Base-by-base conservation (phyloP, 2,888 invertebrate genomes). In the Chromoteleia sp. region DNA sequence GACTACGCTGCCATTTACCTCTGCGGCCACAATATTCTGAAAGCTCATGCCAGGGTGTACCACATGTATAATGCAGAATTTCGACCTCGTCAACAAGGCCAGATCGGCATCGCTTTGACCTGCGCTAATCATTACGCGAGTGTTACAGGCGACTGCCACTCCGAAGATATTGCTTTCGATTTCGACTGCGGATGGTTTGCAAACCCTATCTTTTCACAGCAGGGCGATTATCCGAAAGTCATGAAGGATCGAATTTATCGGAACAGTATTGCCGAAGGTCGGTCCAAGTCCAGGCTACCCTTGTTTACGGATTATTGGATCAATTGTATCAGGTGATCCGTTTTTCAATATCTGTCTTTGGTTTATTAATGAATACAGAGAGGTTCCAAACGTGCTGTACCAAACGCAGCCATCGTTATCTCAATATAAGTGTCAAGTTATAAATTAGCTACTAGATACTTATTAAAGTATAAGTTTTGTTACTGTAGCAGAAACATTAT, bases 11-110 rank as follows among this genome's bases (percentile, higher is more conserved):
- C 82, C 59, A 63, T 82, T 75, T 77, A 70, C 56, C 70, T 81
- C 12, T 96, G 95, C 84, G 94, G 94, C 0, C 96, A 96, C 87
- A 95, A 96, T 88, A 91, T 95, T 61, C 90, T 97, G 21, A 94
- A 95, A 87, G 95, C 96, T 0, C 97, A 97, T 86, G 95, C 95
- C 0, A 94, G 93, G 86, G 94, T 93, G n/a, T 95, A 95, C 83
- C 94, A 94, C 85, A 92, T 95, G 86, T 95, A 94, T 85, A 92
- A 94, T 33, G 89, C 93, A 6, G 92, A 94, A 70, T 96, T 94
- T 87, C 93, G 94, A 65, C 88, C 92, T 14, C 85, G 89, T 8
- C 93, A 94, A 83, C 92, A 93, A 85, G 95, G 95, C 92, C 89
- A 90, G 70, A 84, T 89, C n/a, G 87, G 88, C 1, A 73, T 85